phyloP scores from a whole-genome alignment of 2,888 invertebrate genomes.

The Thera obeliscata region DNA sequence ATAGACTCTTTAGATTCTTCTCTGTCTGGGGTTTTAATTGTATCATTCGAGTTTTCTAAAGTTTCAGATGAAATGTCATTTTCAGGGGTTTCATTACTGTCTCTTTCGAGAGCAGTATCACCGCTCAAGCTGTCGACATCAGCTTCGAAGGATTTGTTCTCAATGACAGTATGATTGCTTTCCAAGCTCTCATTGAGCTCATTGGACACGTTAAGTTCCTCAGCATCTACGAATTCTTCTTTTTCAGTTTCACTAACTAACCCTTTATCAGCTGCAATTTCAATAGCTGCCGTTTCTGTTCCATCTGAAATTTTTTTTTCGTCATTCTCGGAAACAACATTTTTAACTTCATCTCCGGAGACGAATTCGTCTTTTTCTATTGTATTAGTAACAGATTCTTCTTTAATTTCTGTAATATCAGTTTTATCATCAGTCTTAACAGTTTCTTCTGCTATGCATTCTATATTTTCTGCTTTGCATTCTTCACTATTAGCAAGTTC shows the following conservation, averaged over 20 bases:
- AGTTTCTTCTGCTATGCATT: conserved; percentile 17
- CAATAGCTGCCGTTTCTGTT: conserved; percentile 6
- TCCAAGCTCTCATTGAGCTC: conserved; percentile 71
- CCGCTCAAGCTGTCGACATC: conserved; percentile 49
- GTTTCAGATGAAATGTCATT: conserved; percentile 50
- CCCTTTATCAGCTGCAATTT: conserved; percentile 18
- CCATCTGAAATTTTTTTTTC: not conserved
- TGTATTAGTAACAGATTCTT: conserved; percentile 6
- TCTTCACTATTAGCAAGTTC: conserved; percentile 16
- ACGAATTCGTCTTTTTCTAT: conserved; percentile 12
- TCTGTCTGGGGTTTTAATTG: conserved; percentile 53
- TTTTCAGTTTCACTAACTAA: conserved; percentile 19
- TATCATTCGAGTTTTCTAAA: conserved; percentile 53
- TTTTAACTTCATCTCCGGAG: not conserved
- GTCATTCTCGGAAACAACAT: not conserved
- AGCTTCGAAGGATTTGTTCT: conserved; percentile 64
- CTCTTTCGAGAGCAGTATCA: conserved; percentile 43
- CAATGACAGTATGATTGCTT: conserved; percentile 71
- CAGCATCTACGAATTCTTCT: conserved; percentile 36
- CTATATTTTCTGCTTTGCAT: conserved; percentile 13
- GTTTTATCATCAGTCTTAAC: conserved; percentile 25
- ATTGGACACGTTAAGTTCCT: conserved; percentile 56
- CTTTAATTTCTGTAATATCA: conserved; percentile 19
- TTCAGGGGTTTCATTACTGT: conserved; percentile 44
- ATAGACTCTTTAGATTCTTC: conserved; percentile 63